Conservation (phyloP, 1,140 invertebrate species). For the Diorhabda elongata region DNA sequence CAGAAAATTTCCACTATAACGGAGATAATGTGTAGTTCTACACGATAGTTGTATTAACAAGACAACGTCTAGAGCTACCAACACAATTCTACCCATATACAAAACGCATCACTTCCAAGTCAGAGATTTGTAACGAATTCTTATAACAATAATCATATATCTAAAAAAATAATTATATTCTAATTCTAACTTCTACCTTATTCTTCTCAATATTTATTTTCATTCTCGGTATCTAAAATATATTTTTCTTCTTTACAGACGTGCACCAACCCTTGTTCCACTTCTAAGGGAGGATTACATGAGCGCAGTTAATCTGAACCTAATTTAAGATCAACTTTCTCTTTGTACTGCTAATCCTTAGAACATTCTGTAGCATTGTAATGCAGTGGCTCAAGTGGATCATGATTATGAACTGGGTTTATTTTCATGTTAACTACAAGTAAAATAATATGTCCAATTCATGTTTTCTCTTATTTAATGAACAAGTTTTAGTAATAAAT, state of each 20-base stretch:
- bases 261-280: slow-evolving; percentile 40
- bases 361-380: not conserved
- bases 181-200: not conserved
- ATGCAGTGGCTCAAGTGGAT: not conserved
- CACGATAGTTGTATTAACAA: no score
- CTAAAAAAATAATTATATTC: no score
- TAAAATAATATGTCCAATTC: not conserved
- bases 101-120: no score
- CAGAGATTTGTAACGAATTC: no score
- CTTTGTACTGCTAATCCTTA: not conserved
- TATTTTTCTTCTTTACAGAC: slow-evolving; percentile 36
- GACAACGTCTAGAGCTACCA: no score
- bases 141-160: no score
- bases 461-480: no score
- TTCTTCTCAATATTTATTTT: slow-evolving; percentile 5
- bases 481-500: no score
- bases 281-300: slow-evolving; percentile 43
- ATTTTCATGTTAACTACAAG: not conserved
- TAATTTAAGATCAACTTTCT: slow-evolving; percentile 37
- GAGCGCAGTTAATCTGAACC: slow-evolving; percentile 42
- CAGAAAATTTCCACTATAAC: no score
- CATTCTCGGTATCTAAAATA: not conserved
- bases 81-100: no score
- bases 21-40: no score
- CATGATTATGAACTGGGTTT: not conserved